Base-by-base conservation (phyloP, 2,797 vertebrate genomes). In the Takifugu ocellatus region DNA sequence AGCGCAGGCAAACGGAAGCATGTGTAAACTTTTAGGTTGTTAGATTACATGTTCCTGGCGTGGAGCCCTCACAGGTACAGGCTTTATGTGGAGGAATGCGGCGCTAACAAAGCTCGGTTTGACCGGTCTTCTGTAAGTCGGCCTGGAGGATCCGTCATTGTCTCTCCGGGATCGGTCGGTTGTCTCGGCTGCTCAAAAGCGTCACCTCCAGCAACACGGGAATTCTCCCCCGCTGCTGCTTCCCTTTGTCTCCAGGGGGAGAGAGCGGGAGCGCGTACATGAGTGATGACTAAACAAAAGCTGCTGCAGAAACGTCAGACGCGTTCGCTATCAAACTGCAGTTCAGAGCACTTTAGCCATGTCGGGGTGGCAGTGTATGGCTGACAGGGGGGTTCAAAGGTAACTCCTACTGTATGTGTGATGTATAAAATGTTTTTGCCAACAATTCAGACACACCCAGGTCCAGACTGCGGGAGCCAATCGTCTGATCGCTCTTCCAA, bases 101-200 rank as follows among this genome's bases (percentile, higher is more conserved):
- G 55, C 1, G 10, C 62, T 24, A 79, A 87, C 87, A 89, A 85
- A 83, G 85, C 82, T 73, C 49, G 27, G 66, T 79, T 83, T 88
- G 84, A 89, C 74, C 80, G 86, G 86, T 87, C 86, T 84, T 67
- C 79, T 85, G 82, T 87, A 86, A 78, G 69, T 70, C 74, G 60
- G 83, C 83, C 80, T 77, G 75, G 68, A 82, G 70, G 77, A 87
- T 79, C 77, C 39, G 70, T 86, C 85, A 86, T 81, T 84, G 84
- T 85, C 81, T 79, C 63, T 51, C 60, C 54, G 71, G 76, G 84
- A 87, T 84, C 79, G 85, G 82, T 84, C 78, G 66, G 52, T 78
- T 78, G 87, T 82, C 87, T 79, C 46, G 63, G 66, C 79, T 71
- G 75, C 81, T 75, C 72, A 27, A 42, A 63, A 76, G 80, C 66